These are phyloP conservation scores for Branchinecta lynchi DNA, from an alignment of 1,140 invertebrate genomes.

Conservation along the genomic window DNA sequence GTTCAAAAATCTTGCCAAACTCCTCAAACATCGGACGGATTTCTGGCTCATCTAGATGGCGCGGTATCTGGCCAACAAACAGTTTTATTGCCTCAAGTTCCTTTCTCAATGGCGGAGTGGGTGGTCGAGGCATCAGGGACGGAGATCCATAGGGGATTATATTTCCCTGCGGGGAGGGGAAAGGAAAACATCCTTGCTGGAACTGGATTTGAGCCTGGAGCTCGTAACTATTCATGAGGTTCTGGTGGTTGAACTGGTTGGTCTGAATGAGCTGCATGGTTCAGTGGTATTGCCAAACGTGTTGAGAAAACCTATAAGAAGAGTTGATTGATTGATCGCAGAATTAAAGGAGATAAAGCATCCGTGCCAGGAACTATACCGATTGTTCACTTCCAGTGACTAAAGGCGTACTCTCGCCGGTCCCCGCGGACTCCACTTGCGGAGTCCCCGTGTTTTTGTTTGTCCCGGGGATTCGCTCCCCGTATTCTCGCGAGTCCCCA, in stretches of 20 bases:
- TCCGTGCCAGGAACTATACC: no score
- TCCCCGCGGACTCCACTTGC: no score
- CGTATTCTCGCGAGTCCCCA: no score
- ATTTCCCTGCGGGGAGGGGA: neutral
- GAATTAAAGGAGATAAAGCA: no score
- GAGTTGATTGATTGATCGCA: neutral
- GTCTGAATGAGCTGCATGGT: neutral
- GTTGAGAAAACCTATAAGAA: neutral
- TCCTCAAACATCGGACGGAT: conserved; percentile 78
- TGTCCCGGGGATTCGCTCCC: no score
- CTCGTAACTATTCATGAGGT: neutral
- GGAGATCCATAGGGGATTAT: neutral
- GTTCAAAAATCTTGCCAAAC: conserved; percentile 84
- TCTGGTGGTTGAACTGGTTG: neutral
- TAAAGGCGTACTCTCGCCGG: no score
- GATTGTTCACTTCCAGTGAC: no score
- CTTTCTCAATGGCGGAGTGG: conserved; percentile 25
- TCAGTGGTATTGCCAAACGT: neutral
- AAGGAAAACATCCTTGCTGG: neutral
- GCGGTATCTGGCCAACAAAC: conserved; percentile 82
- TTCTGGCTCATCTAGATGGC: conserved; percentile 74
- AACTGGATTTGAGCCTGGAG: neutral
- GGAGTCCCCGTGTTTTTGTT: no score
- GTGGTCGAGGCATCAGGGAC: neutral
- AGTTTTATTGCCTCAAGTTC: conserved; percentile 56